These are phyloP conservation scores for Myripristis jacobus DNA, from an alignment of 2,797 vertebrate species.

Conservation along the genomic window DNA sequence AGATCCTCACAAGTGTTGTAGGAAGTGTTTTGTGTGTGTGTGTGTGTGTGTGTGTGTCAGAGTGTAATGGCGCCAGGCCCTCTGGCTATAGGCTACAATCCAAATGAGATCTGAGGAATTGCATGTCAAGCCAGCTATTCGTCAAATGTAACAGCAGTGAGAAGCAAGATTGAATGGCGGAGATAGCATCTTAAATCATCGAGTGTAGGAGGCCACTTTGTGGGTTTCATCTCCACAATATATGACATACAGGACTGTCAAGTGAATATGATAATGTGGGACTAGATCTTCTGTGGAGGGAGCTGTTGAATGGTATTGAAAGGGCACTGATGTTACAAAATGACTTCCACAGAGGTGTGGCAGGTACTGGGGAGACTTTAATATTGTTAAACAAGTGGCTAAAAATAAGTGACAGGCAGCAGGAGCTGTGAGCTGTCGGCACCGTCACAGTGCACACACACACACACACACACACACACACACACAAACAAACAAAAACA, in stretches of 20 bases:
- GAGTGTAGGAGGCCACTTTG: slow-evolving; percentile 62
- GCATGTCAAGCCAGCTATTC: slow-evolving; percentile 73
- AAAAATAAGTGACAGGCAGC: slow-evolving; percentile 21
- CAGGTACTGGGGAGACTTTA: slow-evolving; percentile 39
- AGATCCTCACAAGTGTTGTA: too few species aligned
- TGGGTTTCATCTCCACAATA: slow-evolving; percentile 62
- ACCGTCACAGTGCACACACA: too few species aligned
- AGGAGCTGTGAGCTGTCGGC: too few species aligned
- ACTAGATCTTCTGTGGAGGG: slow-evolving; percentile 36
- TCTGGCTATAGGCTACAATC: slow-evolving; percentile 65
- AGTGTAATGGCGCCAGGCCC: slow-evolving; percentile 59
- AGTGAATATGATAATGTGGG: slow-evolving; percentile 65
- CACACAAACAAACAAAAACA: too few species aligned
- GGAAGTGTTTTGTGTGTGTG: neutral
- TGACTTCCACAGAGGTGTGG: slow-evolving; percentile 16
- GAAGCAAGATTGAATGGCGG: slow-evolving; percentile 58
- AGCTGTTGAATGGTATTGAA: slow-evolving; percentile 27
- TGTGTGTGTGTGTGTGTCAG: slow-evolving; percentile 9
- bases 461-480: too few species aligned
- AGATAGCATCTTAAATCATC: slow-evolving; percentile 73
- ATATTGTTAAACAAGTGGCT: slow-evolving; percentile 9
- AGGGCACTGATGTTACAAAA: slow-evolving; percentile 43
- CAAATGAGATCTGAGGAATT: slow-evolving; percentile 74
- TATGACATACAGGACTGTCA: slow-evolving; percentile 57
- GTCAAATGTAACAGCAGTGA: slow-evolving; percentile 69